Evolutionary conservation across 2,888 invertebrate genomes (phyloP).

Genomic region (Nomada fabriciana): DNA sequence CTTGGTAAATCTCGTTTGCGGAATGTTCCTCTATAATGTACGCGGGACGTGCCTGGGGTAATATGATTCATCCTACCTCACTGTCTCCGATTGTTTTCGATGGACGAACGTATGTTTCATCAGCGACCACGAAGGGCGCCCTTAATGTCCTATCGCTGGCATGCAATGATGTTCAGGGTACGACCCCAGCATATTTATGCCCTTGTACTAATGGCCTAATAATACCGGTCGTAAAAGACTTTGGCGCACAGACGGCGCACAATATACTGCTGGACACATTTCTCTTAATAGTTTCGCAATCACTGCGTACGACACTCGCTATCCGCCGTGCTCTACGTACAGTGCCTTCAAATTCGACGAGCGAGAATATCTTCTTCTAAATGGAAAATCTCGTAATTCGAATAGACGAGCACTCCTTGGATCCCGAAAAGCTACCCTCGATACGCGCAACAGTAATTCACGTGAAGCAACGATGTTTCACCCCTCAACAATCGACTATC

Average conservation of each 20-base stretch:
- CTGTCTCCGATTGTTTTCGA: conserved; percentile 30
- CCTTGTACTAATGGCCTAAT: conserved; percentile 68
- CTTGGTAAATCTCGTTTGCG: neutral
- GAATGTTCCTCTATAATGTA: neutral
- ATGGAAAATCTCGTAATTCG: no score
- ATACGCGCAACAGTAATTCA: neutral
- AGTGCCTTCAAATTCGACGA: neutral
- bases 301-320: neutral
- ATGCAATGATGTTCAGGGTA: conserved; percentile 50
- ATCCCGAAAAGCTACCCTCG: neutral
- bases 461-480: neutral
- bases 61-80: neutral
- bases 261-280: conserved; percentile 55
- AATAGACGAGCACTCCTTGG: neutral
- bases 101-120: conserved; percentile 52
- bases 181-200: conserved; percentile 70
- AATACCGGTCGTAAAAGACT: conserved; percentile 60
- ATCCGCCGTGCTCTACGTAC: neutral
- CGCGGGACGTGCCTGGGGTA: neutral
- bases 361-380: neutral
- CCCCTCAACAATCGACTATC: neutral
- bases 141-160: conserved; percentile 50
- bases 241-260: conserved; percentile 34
- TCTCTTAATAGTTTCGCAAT: conserved; percentile 69
- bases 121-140: conserved; percentile 55